These are phyloP conservation scores for Ferdinandea cuprea DNA, from an alignment of 2,888 invertebrate species.

Conservation along the genomic window DNA sequence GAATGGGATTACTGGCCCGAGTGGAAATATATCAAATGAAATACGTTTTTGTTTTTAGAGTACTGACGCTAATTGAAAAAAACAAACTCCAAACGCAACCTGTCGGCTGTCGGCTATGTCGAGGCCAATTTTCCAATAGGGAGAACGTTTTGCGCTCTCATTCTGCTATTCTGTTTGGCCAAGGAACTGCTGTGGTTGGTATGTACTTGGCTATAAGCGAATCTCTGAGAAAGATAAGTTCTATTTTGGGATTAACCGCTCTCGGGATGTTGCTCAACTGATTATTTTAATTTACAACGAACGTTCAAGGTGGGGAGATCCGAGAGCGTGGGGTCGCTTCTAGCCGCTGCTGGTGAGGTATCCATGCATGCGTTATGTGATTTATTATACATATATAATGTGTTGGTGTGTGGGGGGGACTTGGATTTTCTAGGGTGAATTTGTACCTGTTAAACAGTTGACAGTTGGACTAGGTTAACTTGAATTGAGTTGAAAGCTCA, in stretches of 20 bases:
- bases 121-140: slow-evolving; percentile 57
- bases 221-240: slow-evolving; percentile 32
- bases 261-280: slow-evolving; percentile 58
- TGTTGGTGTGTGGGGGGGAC: neutral
- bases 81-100: slow-evolving; percentile 59
- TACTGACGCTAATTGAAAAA: slow-evolving; percentile 55
- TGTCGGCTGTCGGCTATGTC: slow-evolving; percentile 31
- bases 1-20: slow-evolving; percentile 33
- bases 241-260: slow-evolving; percentile 61
- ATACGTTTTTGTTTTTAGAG: slow-evolving; percentile 19
- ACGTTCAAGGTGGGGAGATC: slow-evolving; percentile 35
- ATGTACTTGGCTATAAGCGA: slow-evolving; percentile 11
- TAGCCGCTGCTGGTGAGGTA: neutral
- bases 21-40: slow-evolving; percentile 26
- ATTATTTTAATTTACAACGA: slow-evolving; percentile 55
- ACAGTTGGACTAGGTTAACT: neutral
- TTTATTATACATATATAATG: slow-evolving; percentile 1
- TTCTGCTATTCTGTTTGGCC: neutral
- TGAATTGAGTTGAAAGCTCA: slow-evolving; percentile 25
- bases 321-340: slow-evolving; percentile 11
- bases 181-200: slow-evolving; percentile 5
- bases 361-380: slow-evolving; percentile 3
- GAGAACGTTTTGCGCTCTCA: slow-evolving; percentile 18
- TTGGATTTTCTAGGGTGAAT: slow-evolving; percentile 25
- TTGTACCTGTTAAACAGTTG: slow-evolving; percentile 1